These are phyloP conservation scores for Prorops nasuta DNA, from an alignment of 1,140 invertebrate genomes.

Conservation along the genomic window DNA sequence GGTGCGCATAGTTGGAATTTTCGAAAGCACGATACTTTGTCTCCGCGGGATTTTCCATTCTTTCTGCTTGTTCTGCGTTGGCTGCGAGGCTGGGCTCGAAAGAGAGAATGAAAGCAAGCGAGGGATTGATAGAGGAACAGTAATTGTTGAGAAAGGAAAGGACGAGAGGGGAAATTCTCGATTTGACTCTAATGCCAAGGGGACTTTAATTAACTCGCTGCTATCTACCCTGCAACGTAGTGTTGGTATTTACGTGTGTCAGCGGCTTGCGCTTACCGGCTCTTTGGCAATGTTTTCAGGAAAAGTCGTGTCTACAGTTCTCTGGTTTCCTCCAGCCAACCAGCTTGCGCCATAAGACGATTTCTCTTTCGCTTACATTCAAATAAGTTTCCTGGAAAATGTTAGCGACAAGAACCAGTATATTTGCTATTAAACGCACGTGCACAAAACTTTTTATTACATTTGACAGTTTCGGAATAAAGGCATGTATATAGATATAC, in stretches of 20 bases:
- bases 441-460: no score
- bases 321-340: no score
- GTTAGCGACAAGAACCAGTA: no score
- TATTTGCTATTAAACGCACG: no score
- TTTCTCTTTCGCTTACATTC: no score
- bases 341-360: no score
- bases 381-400: no score
- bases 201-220: constrained; percentile 37
- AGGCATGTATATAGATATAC: no score
- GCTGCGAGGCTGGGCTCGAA: constrained; percentile 12
- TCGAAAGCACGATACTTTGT: no score
- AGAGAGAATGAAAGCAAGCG: neutral
- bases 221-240: constrained; percentile 28
- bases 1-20: no score
- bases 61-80: constrained; percentile 7
- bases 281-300: constrained; percentile 2
- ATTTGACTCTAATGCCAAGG: constrained; percentile 35
- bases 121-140: neutral
- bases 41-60: constrained; percentile 21
- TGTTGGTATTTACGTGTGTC: constrained; percentile 38
- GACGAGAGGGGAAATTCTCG: constrained; percentile 13
- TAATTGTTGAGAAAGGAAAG: neutral
- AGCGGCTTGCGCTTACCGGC: constrained; percentile 23
- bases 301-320: constrained; percentile 10
- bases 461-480: no score